phyloP scores from a whole-genome alignment of 2,797 vertebrate genomes.

The Trematomus bernacchii region DNA sequence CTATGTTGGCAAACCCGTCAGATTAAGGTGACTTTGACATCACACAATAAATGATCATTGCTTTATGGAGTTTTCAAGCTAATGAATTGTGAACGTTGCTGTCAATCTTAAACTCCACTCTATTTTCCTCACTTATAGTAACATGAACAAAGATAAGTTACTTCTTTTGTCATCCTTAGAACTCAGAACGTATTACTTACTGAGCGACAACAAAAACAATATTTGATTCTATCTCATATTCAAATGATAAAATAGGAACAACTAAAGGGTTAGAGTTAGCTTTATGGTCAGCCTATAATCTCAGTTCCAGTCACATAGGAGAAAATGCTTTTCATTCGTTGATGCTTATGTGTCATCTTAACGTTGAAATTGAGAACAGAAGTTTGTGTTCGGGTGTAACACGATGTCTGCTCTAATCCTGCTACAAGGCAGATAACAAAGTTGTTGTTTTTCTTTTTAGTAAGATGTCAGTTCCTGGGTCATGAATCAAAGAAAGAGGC shows the following conservation, averaged over 20 bases:
- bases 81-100: background rate
- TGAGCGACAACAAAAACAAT: background rate
- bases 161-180: background rate
- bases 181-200: background rate
- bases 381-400: background rate
- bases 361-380: background rate
- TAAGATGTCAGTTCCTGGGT: background rate
- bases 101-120: background rate
- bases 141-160: background rate
- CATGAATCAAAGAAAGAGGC: background rate
- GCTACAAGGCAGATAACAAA: slow-evolving; percentile 9
- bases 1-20: background rate
- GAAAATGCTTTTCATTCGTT: background rate
- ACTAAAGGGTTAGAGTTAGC: too few relatives aligned
- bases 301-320: background rate
- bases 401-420: background rate
- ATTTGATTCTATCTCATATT: background rate
- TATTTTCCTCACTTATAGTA: background rate
- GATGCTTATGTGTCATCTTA: background rate
- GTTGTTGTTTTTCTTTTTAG: background rate
- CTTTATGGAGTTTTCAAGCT: background rate
- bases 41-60: background rate
- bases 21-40: background rate
- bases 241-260: background rate
- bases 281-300: background rate